phyloP scores from a whole-genome alignment of 2,797 vertebrate species.

The Myotis daubentonii region DNA sequence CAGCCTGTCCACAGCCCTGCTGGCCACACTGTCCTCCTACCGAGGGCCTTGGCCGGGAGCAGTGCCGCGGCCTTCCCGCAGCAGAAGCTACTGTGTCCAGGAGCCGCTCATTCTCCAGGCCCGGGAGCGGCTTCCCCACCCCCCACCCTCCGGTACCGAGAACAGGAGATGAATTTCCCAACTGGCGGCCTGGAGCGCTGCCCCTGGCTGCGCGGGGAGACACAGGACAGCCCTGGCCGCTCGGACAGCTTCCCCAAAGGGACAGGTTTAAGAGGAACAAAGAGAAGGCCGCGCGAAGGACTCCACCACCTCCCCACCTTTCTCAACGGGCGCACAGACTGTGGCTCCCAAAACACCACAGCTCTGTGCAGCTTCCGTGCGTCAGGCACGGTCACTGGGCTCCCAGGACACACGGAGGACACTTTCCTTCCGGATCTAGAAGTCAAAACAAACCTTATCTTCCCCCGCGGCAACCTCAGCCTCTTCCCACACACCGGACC shows the following conservation, averaged over 20 bases:
- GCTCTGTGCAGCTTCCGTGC: neutral
- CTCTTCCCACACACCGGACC: neutral
- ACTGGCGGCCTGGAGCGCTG: neutral
- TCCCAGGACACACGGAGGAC: neutral
- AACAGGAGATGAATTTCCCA: neutral
- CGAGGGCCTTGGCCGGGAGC: too few relatives aligned
- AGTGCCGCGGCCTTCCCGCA: neutral
- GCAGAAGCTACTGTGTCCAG: neutral
- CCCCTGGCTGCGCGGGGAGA: neutral
- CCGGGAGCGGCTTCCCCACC: neutral
- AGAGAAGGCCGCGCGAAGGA: neutral
- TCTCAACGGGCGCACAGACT: neutral
- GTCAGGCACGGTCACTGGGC: neutral
- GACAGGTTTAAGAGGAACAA: neutral
- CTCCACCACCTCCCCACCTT: neutral
- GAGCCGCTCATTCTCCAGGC: neutral
- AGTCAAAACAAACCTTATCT: conserved; percentile 47
- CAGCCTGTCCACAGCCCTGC: neutral
- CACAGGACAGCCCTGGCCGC: too few relatives aligned
- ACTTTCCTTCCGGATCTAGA: conserved; percentile 2
- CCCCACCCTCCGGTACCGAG: neutral
- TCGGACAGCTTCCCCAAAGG: neutral
- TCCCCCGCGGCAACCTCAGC: neutral
- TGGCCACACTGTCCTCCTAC: neutral
- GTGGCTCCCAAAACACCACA: neutral